phyloP scores from a whole-genome alignment of 2,113 vertebrate species.

The Ramphastos sulfuratus region DNA sequence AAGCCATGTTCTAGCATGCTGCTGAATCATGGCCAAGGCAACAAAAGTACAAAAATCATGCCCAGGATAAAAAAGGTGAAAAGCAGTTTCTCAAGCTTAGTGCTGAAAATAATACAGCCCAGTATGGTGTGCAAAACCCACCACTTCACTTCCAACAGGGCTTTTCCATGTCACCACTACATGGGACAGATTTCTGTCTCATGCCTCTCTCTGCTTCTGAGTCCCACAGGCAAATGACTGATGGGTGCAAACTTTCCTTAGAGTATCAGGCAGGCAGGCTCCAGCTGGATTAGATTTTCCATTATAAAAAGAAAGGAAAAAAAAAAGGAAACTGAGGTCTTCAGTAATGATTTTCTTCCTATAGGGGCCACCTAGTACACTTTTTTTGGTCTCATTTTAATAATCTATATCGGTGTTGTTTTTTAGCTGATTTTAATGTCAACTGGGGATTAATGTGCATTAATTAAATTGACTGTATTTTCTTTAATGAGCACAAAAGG shows the following conservation, averaged over 20 bases:
- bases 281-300: neutral
- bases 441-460: constrained; percentile 93
- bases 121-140: neutral
- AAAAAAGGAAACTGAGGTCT: neutral
- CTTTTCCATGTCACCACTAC: neutral
- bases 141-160: neutral
- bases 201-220: neutral
- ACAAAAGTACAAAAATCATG: neutral
- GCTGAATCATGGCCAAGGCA: neutral
- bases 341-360: constrained; percentile 54
- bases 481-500: constrained; percentile 94
- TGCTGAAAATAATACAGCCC: neutral
- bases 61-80: neutral
- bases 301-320: neutral
- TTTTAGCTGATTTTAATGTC: constrained; percentile 93
- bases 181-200: neutral
- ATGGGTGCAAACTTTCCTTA: neutral
- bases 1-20: accelerated
- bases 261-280: neutral
- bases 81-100: neutral
- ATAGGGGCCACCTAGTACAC: constrained; percentile 49
- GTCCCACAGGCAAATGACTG: neutral
- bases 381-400: constrained; percentile 69
- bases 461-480: constrained; percentile 97
- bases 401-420: constrained; percentile 80